phyloP scores from a whole-genome alignment of 2,797 vertebrate species.

The Dipus sagitta region DNA sequence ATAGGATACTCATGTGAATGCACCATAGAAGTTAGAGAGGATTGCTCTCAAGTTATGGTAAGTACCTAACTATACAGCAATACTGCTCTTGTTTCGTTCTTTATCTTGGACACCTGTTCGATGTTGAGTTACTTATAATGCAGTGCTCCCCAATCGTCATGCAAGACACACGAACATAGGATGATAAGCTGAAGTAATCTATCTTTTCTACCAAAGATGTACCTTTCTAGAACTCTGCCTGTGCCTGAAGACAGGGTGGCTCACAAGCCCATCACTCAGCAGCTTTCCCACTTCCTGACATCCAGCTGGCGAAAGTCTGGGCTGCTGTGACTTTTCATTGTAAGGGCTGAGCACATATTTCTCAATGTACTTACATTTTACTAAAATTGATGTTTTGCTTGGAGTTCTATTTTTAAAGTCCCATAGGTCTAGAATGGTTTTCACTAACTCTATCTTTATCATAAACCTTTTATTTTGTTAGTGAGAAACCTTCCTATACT shows the following conservation, averaged over 20 bases:
- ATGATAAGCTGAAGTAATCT: background rate
- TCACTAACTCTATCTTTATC: background rate
- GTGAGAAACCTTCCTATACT: background rate
- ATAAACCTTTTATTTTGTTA: background rate
- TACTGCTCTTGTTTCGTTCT: background rate
- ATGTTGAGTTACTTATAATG: background rate
- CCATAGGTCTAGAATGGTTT: background rate
- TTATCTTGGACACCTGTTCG: background rate
- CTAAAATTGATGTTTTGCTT: background rate
- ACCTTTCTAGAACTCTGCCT: background rate
- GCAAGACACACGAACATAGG: background rate
- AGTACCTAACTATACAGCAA: background rate
- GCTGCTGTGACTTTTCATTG: background rate
- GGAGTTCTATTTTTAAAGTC: conserved; percentile 17
- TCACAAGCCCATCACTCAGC: background rate
- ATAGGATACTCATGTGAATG: background rate
- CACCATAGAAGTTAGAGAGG: background rate
- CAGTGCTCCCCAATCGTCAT: background rate
- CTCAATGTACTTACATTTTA: background rate
- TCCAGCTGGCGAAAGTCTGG: background rate
- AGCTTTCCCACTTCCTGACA: background rate
- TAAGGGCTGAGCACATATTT: background rate
- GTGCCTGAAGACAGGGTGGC: background rate
- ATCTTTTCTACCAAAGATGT: background rate
- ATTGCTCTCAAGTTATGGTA: background rate